Percentiles rank a stretch among this genome's conserved stretches.
These are phyloP conservation scores for Pagetopsis macropterus DNA, from an alignment of 2,797 vertebrate species.

Conservation along the genomic window DNA sequence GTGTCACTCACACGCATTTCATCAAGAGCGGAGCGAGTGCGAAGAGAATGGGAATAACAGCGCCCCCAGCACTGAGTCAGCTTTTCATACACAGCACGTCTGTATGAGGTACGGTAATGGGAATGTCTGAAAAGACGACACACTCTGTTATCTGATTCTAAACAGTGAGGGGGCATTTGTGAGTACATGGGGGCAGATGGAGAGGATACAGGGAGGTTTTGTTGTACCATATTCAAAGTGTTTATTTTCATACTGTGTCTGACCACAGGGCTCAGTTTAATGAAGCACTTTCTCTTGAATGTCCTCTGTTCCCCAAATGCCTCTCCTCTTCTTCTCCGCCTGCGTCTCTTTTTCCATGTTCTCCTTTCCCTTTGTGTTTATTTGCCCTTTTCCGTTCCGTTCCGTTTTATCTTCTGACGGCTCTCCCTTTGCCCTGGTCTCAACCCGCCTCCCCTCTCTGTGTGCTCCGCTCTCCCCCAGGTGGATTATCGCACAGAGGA, in stretches of 20 bases:
- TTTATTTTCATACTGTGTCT: slow-evolving; percentile 52
- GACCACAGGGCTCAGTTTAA: slow-evolving; percentile 73
- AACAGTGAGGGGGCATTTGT: neutral
- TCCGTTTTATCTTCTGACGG: slow-evolving; percentile 39
- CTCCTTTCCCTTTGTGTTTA: slow-evolving; percentile 46
- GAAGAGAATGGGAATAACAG: slow-evolving; percentile 3
- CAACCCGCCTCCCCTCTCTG: slow-evolving; percentile 9
- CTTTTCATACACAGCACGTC: neutral
- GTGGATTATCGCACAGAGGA: slow-evolving; percentile 90
- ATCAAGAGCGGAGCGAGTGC: slow-evolving; percentile 32
- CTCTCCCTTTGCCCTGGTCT: slow-evolving; percentile 15
- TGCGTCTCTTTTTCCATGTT: neutral
- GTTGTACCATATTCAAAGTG: slow-evolving; percentile 60
- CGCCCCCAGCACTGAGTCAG: neutral
- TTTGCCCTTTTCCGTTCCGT: slow-evolving; percentile 41
- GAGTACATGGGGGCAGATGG: slow-evolving; percentile 1
- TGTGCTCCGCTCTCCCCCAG: slow-evolving; percentile 51
- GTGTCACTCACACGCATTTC: slow-evolving; percentile 37
- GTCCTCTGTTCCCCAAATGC: slow-evolving; percentile 48
- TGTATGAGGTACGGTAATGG: neutral
- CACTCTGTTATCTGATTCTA: neutral
- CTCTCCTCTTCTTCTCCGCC: slow-evolving; percentile 14
- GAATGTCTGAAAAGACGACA: neutral
- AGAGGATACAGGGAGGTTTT: slow-evolving; percentile 42
- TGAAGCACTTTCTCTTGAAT: slow-evolving; percentile 64